Conservation (phyloP, 1,140 invertebrate genomes). For the Drosophila truncata region DNA sequence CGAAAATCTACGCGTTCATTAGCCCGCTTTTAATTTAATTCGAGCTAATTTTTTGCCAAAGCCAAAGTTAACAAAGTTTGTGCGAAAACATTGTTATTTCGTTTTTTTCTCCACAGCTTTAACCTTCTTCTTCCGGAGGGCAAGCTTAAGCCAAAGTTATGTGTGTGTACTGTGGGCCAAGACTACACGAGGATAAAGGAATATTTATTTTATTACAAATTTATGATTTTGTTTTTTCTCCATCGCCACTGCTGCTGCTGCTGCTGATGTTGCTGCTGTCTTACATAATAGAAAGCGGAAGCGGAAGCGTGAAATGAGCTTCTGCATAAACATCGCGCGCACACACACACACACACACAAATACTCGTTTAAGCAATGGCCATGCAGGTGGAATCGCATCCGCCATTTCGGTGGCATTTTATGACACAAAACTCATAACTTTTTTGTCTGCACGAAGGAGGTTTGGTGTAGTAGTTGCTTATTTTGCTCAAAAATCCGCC, state of each 20-base stretch:
- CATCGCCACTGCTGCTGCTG: neutral
- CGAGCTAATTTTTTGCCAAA: slow-evolving; percentile 57
- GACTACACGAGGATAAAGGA: slow-evolving; percentile 66
- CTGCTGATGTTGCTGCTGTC: slow-evolving; percentile 6
- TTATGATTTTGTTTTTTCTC: slow-evolving; percentile 82
- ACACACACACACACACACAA: slow-evolving; percentile 34
- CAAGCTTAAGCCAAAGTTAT: slow-evolving; percentile 70
- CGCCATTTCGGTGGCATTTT: slow-evolving; percentile 66
- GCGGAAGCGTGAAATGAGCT: slow-evolving; percentile 83
- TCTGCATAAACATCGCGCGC: slow-evolving; percentile 73
- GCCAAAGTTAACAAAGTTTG: slow-evolving; percentile 41
- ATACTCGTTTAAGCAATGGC: slow-evolving; percentile 41
- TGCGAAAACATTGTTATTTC: slow-evolving; percentile 41
- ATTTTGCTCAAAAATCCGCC: slow-evolving; percentile 77
- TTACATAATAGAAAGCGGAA: slow-evolving; percentile 76
- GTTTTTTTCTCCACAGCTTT: slow-evolving; percentile 7
- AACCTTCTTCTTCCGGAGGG: slow-evolving; percentile 17
- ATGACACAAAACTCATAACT: slow-evolving; percentile 80
- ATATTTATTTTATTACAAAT: slow-evolving; percentile 83
- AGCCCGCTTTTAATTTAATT: slow-evolving; percentile 71
- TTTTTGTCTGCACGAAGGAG: slow-evolving; percentile 26
- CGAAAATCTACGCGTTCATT: slow-evolving; percentile 67
- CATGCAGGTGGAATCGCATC: slow-evolving; percentile 66
- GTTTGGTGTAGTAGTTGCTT: slow-evolving; percentile 54
- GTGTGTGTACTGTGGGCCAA: slow-evolving; percentile 48